Base-by-base conservation (phyloP, 2,797 vertebrate species). In the Myotis vivesi region DNA sequence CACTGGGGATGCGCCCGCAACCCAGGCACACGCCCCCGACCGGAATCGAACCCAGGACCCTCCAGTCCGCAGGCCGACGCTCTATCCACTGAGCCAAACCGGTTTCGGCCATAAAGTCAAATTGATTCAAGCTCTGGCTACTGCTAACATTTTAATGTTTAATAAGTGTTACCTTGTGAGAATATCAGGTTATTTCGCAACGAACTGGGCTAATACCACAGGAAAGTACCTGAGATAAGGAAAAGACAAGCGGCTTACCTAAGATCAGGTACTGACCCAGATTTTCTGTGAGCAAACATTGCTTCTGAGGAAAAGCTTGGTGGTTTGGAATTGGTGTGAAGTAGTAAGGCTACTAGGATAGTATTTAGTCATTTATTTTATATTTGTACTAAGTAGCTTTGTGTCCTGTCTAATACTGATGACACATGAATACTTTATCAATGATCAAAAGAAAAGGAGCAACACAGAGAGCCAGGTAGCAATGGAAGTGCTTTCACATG, bases 91-190 rank as follows among this genome's bases (percentile, higher is more conserved):
- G n/a, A n/a, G n/a, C n/a, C n/a, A n/a, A n/a, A n/a, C n/a, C n/a
- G n/a, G n/a, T n/a, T n/a, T n/a, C n/a, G n/a, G n/a, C n/a, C 49
- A 25, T 44, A 88, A 95, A 92, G 75, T 92, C 79, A 92, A 80
- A 83, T 80, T 59, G 59, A 72, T 20, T 87, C 66, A 92, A 55
- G n/a, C 8, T 68, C 82, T 72, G 44, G 22, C 36, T 94, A 44
- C 10, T 44, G 20, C 25, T 59, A 59, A 89, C 53, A 87, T 87
- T 72, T 92, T 88, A 55, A 64, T 68, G 49, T 84, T 92, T 72
- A 86, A 66, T 86, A 93, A 53, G 44, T 59, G 22, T 33, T 85
- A 49, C 30, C 8, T 81, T 90, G 44, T 59, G 33, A 92, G 41
- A 89, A 8, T 44, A 88, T 68, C 7, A 79, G 17, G 20, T 51